phyloP scores from a whole-genome alignment of 1,140 invertebrate genomes.

The Anastatus disparis region DNA sequence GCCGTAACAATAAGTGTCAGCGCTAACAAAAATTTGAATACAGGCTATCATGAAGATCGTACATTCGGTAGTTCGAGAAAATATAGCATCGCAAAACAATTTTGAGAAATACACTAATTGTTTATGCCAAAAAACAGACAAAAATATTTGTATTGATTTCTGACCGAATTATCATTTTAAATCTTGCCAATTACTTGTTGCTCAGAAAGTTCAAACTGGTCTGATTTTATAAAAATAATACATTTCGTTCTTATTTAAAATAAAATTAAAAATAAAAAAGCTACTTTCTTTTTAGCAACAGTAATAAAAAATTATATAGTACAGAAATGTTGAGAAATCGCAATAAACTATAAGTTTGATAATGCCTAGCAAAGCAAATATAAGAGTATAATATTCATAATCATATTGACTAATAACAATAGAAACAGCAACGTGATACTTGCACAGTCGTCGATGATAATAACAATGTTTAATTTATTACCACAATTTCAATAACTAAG shows the following conservation, averaged over 20 bases:
- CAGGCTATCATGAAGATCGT: constrained; percentile 34
- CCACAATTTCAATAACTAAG: constrained; percentile 16
- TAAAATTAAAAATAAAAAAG: constrained; percentile 17
- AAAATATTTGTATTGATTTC: constrained; percentile 1
- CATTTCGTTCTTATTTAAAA: constrained; percentile 13
- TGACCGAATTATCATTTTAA: constrained; percentile 7
- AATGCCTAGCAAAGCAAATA: constrained; percentile 33
- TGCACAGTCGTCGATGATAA: constrained; percentile 43
- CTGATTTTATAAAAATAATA: constrained; percentile 7
- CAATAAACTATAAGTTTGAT: constrained; percentile 39
- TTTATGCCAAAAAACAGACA: constrained; percentile 8
- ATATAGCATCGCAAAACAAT: constrained; percentile 31
- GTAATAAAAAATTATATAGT: constrained; percentile 26
- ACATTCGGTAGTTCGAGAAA: constrained; percentile 32
- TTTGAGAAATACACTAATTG: constrained; percentile 15
- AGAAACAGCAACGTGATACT: constrained; percentile 45
- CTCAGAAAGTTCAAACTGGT: constrained; percentile 6
- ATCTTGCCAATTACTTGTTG: constrained; percentile 10
- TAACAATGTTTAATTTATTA: constrained; percentile 35
- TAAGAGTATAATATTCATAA: constrained; percentile 31
- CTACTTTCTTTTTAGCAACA: constrained; percentile 14
- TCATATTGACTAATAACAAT: constrained; percentile 43
- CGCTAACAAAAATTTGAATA: constrained; percentile 31
- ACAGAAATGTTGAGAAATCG: constrained; percentile 40
- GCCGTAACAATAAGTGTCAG: constrained; percentile 28